Evolutionary conservation across 92 coral and sea anemone species (phyloP).

Genomic region (Ricordea florida): DNA sequence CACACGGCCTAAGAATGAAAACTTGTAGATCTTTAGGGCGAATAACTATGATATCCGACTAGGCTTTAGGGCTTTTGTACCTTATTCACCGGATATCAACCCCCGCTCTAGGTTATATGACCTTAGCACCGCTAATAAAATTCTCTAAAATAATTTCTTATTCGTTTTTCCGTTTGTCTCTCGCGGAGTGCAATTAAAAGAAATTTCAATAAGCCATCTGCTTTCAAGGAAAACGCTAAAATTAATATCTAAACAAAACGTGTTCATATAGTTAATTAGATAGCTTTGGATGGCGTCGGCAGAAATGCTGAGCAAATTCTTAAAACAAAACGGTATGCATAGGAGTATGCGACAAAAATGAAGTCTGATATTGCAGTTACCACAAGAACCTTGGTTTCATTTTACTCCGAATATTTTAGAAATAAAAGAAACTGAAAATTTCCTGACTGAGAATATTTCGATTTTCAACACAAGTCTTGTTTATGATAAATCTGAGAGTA

Average conservation of each 20-base stretch:
- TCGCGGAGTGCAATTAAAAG: slow-evolving; percentile 6
- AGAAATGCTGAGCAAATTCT: too few relatives aligned
- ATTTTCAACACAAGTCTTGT: too few relatives aligned
- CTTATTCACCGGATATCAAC: slow-evolving; percentile 32
- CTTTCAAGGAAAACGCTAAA: slow-evolving; percentile 1
- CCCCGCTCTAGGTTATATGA: slow-evolving; percentile 4
- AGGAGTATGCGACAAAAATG: too few relatives aligned
- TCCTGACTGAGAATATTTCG: too few relatives aligned
- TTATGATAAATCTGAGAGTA: too few relatives aligned
- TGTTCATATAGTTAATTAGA: slow-evolving; percentile 6
- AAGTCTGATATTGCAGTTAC: too few relatives aligned
- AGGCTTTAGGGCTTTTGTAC: slow-evolving; percentile 6
- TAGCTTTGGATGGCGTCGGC: neutral
- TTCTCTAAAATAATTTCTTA: slow-evolving; percentile 4
- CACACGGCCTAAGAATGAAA: too few relatives aligned
- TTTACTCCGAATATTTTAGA: too few relatives aligned
- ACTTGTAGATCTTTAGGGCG: too few relatives aligned
- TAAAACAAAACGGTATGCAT: too few relatives aligned
- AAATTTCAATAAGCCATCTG: slow-evolving; percentile 22
- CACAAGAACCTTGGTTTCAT: too few relatives aligned
- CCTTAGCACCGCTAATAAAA: slow-evolving; percentile 18
- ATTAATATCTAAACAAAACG: slow-evolving; percentile 3
- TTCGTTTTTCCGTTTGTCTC: neutral
- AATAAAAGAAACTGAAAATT: too few relatives aligned
- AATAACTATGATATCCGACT: slow-evolving; percentile 17